Evolutionary conservation across 37 sponge, comb jelly and placozoan genomes (phyloP).

Genomic region (Cliona cf. orientalis): DNA sequence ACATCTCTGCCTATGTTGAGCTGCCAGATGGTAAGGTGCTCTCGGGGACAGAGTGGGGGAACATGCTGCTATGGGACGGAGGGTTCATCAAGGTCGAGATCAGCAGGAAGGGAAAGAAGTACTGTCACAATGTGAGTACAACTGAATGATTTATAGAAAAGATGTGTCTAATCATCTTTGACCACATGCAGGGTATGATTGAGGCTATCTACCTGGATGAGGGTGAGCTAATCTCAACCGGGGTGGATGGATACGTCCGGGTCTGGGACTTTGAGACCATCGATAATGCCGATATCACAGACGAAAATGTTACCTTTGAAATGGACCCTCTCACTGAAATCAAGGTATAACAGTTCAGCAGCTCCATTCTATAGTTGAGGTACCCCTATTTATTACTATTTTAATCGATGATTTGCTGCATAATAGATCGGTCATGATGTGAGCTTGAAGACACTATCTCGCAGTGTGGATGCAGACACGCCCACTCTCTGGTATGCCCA

Average conservation of each 20-base stretch:
- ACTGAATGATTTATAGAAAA: not conserved
- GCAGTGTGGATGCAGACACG: slow-evolving; percentile 79
- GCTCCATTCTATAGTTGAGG: not conserved
- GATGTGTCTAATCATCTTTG: no score
- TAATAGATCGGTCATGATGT: slow-evolving; percentile 79
- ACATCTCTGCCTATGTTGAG: slow-evolving; percentile 96
- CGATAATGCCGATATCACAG: slow-evolving; percentile 97
- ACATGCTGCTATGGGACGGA: slow-evolving; percentile 99
- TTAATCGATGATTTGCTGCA: not conserved
- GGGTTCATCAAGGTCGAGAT: slow-evolving; percentile 98
- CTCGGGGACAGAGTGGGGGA: slow-evolving; percentile 99
- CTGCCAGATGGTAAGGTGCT: slow-evolving; percentile 99
- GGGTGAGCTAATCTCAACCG: slow-evolving; percentile 97
- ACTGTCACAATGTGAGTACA: slow-evolving; percentile 87
- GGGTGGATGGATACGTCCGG: slow-evolving; percentile 91
- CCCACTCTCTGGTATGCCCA: slow-evolving; percentile 96
- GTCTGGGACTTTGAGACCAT: slow-evolving; percentile 99
- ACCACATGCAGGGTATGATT: slow-evolving; percentile 85
- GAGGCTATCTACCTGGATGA: slow-evolving; percentile 95
- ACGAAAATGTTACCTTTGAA: slow-evolving; percentile 92
- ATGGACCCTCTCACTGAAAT: slow-evolving; percentile 97
- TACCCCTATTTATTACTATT: not conserved
- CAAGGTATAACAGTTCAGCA: slow-evolving; percentile 59
- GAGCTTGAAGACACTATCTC: slow-evolving; percentile 73
- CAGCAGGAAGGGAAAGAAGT: slow-evolving; percentile 86